Base-by-base conservation (phyloP, 2,113 vertebrate species). In the Theropithecus gelada region DNA sequence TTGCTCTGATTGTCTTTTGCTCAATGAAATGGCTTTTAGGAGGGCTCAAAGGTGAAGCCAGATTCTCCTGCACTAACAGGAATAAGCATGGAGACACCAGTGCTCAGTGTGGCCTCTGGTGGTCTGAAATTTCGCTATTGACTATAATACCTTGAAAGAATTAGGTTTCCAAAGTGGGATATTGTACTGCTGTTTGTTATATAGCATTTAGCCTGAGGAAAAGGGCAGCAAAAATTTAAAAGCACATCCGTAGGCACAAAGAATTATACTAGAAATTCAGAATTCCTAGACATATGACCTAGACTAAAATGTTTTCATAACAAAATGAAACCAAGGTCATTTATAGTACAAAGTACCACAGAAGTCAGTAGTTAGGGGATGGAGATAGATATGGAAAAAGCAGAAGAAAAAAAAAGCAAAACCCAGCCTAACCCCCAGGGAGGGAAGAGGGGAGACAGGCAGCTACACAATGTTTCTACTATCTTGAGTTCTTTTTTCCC, bases 241-340 rank as follows among this genome's bases (percentile, higher is more conserved):
- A 66, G 68, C 18, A 3, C 48, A 61, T 8, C 45, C 66, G 45
- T 6, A 48, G 61, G 55, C 25, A 20, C 30, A 68, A 43, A 93
- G n/a, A 75, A 57, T 68, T 40, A n/a, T 13, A 55, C 17, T 13
- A 80, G 48, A 32, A 50, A 57, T 55, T 89, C 76, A 45, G 79
- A 95, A 80, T 81, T 75, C 7, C 38, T 68, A 48, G 45, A 20
- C 22, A 17, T 50, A 25, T 45, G 70, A 45, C 16, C 32, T 75
- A 59, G 25, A 68, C 43, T 75, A 38, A 87, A 96, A 80, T 73
- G 18, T 84, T 86, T 75, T 84, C 76, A 45, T 55, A 52, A 22
- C 18, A 83, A 57, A 64, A 90, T 52, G 76, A 87, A 81, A 84
- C 85, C 35, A 40, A 7, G 23, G 2, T 76, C 40, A 17, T 9